Percentiles rank a stretch among this genome's conserved stretches.
Evolutionary conservation across 2,888 invertebrate species (phyloP).

Genomic region (Cistogaster globosa): DNA sequence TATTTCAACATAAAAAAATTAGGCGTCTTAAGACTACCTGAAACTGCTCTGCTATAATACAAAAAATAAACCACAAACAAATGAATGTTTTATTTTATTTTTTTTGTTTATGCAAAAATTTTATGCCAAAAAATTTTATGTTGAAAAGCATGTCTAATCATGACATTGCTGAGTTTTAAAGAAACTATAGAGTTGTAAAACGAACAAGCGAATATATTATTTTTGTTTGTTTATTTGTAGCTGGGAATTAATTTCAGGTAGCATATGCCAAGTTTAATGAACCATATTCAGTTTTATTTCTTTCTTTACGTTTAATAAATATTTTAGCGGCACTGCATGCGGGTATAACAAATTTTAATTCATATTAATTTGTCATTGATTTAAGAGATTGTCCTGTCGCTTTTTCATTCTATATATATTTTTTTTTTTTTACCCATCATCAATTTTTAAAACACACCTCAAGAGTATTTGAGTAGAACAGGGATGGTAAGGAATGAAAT

Average conservation of each 20-base stretch:
- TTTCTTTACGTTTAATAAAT: constrained; percentile 10
- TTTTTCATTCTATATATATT: background rate
- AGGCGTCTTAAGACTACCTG: constrained; percentile 33
- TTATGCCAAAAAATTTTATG: constrained; percentile 20
- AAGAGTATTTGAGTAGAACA: background rate
- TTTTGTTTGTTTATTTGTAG: constrained; percentile 26
- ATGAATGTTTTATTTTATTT: constrained; percentile 1
- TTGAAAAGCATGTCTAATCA: constrained; percentile 56
- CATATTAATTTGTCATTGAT: constrained; percentile 72
- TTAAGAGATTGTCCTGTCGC: constrained; percentile 64
- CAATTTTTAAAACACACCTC: constrained; percentile 3
- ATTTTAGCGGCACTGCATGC: constrained; percentile 32
- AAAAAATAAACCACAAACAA: constrained; percentile 14
- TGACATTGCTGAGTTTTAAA: constrained; percentile 25
- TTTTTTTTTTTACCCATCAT: constrained; percentile 24
- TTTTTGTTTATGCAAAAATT: background rate
- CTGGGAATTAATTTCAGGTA: constrained; percentile 70
- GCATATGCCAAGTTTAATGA: constrained; percentile 68
- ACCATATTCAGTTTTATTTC: constrained; percentile 51
- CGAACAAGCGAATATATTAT: constrained; percentile 1
- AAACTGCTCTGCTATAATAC: constrained; percentile 9
- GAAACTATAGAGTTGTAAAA: constrained; percentile 11
- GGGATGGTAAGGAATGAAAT: constrained; percentile 7
- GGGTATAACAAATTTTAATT: constrained; percentile 62
- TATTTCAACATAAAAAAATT: constrained; percentile 14